Base-by-base conservation (phyloP, 2,113 vertebrate species). In the Malurus cyaneus region DNA sequence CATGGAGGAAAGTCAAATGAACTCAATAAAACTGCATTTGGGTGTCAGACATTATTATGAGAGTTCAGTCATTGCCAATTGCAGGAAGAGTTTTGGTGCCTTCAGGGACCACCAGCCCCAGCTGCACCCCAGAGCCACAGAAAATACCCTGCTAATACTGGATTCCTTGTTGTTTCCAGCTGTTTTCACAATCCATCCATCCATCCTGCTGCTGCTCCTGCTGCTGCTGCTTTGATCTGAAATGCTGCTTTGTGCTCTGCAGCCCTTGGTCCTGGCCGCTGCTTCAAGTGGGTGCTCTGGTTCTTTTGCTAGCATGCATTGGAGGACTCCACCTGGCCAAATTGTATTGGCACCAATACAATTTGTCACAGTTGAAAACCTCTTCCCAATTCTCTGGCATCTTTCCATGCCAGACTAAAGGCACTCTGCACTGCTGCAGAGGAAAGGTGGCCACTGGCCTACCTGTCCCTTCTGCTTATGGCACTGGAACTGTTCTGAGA, bases 281-380 rank as follows among this genome's bases (percentile, higher is more conserved):
- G 21, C 81, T 80, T 62, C 73, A 41, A 61, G 21, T 6, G 0
- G 26, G 18, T 80, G 19, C 5, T 12, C 56, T 54, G 67, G 12
- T 59, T 70, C n/a, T 57, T 66, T 5, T 0, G 1, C 64, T 20
- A 6, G 21, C 24, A 1, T 9, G 50, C 3, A 0, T 24, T 77
- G 67, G 56, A 49, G 74, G 46, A 42, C 36, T 65, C 50, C 69
- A 50, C 57, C 20, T 73, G 57, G 42, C 34, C 25, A 25, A 32
- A 49, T 36, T 36, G 36, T 36, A 36, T 36, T 32, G 56, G 42
- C 4, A 12, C 61, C 53, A 66, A 8, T 50, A 29, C 6, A 46
- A n/a, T 69, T 72, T 50, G 60, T 34, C 3, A 5, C 17, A 9
- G 44, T 3, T 56, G 44, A 49, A 80, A 62, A 54, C 15, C 26